Percentiles rank a stretch among this genome's conserved stretches.
phyloP scores from a whole-genome alignment of 1,140 invertebrate genomes.

The Ylistrum balloti region DNA sequence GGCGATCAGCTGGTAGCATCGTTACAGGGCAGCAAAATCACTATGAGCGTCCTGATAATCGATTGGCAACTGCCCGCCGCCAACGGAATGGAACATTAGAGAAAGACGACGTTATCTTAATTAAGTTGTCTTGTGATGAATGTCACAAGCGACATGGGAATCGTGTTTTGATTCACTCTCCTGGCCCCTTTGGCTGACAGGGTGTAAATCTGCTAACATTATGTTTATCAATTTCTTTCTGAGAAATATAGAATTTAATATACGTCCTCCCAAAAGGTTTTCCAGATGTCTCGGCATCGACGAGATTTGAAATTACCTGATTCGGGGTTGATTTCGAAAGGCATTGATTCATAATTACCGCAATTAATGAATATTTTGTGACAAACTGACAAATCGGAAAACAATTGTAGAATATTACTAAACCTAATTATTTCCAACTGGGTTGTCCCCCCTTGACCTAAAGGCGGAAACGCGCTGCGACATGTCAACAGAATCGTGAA shows the following conservation, averaged over 20 bases:
- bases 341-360: not conserved
- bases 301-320: not conserved
- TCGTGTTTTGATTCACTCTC: slow-evolving; percentile 38
- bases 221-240: slow-evolving; percentile 23
- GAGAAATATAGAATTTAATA: not conserved
- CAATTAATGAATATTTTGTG: slow-evolving; percentile 8
- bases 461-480: too few relatives aligned
- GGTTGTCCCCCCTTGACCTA: slow-evolving; percentile 2
- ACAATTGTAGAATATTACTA: not conserved
- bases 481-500: too few relatives aligned
- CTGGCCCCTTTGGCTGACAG: slow-evolving; percentile 1
- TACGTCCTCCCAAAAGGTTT: not conserved
- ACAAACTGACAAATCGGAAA: not conserved
- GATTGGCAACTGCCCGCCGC: not conserved
- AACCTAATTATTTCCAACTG: not conserved
- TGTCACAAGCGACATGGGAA: slow-evolving; percentile 18
- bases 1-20: not conserved
- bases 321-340: not conserved
- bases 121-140: slow-evolving; percentile 32
- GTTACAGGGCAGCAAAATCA: not conserved
- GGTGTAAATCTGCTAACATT: slow-evolving; percentile 27
- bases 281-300: not conserved
- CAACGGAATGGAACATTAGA: slow-evolving; percentile 18
- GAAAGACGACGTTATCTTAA: not conserved
- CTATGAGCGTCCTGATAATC: not conserved